Percentiles rank a stretch among this genome's conserved stretches.
These are phyloP conservation scores for Orchesellides sinensis DNA, from an alignment of 2,888 invertebrate species.

Conservation along the genomic window DNA sequence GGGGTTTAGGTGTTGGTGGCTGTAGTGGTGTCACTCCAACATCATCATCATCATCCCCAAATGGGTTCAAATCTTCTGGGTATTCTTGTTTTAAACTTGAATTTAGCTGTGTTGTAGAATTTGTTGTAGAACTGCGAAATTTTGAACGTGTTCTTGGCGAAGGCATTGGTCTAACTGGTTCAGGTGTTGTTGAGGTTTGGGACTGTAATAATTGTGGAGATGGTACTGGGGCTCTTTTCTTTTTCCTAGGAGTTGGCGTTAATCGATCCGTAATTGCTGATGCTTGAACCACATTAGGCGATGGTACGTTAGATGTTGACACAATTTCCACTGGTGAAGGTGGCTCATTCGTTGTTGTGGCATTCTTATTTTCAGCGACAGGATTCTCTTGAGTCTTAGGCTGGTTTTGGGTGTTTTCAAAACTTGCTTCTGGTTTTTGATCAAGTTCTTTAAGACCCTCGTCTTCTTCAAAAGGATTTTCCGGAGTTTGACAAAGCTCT, in stretches of 20 bases:
- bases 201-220: conserved; percentile 47
- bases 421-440: conserved; percentile 20
- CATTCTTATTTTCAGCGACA: conserved; percentile 40
- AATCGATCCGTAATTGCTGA: conserved; percentile 10
- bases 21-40: conserved; percentile 1
- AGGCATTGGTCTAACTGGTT: conserved; percentile 49
- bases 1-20: conserved; percentile 56
- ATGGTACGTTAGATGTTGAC: conserved; percentile 3
- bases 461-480: conserved; percentile 37
- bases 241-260: conserved; percentile 58
- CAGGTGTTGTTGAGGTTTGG: conserved; percentile 46
- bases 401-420: conserved; percentile 18
- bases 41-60: conserved; percentile 73
- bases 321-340: conserved; percentile 1
- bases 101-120: not conserved
- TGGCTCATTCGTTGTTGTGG: conserved; percentile 48
- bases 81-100: conserved; percentile 78
- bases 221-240: conserved; percentile 59
- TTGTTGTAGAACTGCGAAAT: not conserved
- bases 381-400: conserved; percentile 12
- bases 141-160: conserved; percentile 49
- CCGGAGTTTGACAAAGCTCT: conserved; percentile 7
- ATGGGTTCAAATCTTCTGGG: conserved; percentile 90
- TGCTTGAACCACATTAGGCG: conserved; percentile 9
- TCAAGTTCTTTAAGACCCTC: conserved; percentile 13